Evolutionary conservation across 2,113 vertebrate genomes (phyloP), one percentile per base, ranked within the genome.

Genomic region (Campylomormyrus numenius): DNA sequence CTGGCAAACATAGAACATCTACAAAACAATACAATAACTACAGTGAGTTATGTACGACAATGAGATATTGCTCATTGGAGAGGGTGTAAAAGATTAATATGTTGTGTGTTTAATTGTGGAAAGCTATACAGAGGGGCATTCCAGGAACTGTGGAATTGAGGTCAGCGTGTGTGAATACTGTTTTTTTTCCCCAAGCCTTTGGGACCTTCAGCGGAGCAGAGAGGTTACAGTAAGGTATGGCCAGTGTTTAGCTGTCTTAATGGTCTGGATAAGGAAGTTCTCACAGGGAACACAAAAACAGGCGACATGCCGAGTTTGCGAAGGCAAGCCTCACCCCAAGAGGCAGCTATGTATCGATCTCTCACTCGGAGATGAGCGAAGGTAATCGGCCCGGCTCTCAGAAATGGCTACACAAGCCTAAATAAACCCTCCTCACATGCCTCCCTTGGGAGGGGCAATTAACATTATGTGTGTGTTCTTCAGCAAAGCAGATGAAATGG

Each of bases 171-270:
- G 39, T 24, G 31, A 88, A 27, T 5, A 21, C 39, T 42, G 35
- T 53, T 39, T 21, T 66, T 45, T 84, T 56, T 6, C 3, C 7
- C n/a, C 13, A 13, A 21, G 42, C 62, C n/a, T 27, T 70, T 27
- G 48, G 45, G 15, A 77, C 9, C n/a, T 49, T 89, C 58, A 5
- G 62, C 49, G 4, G n/a, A 89, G 85, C 86, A 39, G 77, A 74
- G 66, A 74, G 46, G 39, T 15, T 5, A 31, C 66, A 35, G 49
- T 21, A 31, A 45, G 88, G 88, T 31, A 24, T 45, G 50, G 39
- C 10, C 24, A 80, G 74, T 58, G 49, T 89, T 89, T 83, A 84
- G n/a, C 70, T 10, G 27, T 21, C 49, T 52, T n/a, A 89, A 89
- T 45, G 88, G 50, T 84, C 31, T 42, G 74, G 70, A 53, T 9